These are phyloP conservation scores for Heliconius ethilla DNA, from an alignment of 2,888 invertebrate species.

Conservation along the genomic window DNA sequence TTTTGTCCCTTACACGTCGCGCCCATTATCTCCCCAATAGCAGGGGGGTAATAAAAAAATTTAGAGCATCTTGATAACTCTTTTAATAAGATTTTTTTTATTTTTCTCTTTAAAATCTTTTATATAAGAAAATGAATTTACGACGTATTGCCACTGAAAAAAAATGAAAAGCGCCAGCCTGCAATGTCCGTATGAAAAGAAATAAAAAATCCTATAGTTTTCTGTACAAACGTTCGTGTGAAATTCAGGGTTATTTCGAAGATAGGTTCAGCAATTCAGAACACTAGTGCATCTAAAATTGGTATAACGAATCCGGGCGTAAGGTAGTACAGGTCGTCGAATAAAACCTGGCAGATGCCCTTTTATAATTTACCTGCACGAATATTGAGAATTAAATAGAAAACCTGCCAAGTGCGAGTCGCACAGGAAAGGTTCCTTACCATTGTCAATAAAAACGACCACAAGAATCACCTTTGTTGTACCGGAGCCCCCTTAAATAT, in stretches of 20 bases:
- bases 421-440: not conserved
- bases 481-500: no score
- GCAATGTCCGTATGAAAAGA: not conserved
- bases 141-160: no score
- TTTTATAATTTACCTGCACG: conserved; percentile 11
- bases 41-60: conserved; percentile 24
- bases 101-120: not conserved
- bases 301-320: conserved; percentile 23
- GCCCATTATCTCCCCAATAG: conserved; percentile 29
- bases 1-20: conserved; percentile 27
- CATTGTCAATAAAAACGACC: no score
- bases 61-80: conserved; percentile 17
- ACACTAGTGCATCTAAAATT: conserved; percentile 22
- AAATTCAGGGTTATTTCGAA: not conserved
- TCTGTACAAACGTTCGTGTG: not conserved
- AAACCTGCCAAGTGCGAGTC: not conserved
- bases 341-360: conserved; percentile 20
- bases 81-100: no score
- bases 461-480: no score
- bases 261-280: not conserved
- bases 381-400: not conserved
- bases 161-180: not conserved
- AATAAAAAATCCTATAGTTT: not conserved
- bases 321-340: conserved; percentile 2
- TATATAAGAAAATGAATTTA: not conserved